phyloP scores from a whole-genome alignment of 1,140 invertebrate genomes.

The Megathymus violae region DNA sequence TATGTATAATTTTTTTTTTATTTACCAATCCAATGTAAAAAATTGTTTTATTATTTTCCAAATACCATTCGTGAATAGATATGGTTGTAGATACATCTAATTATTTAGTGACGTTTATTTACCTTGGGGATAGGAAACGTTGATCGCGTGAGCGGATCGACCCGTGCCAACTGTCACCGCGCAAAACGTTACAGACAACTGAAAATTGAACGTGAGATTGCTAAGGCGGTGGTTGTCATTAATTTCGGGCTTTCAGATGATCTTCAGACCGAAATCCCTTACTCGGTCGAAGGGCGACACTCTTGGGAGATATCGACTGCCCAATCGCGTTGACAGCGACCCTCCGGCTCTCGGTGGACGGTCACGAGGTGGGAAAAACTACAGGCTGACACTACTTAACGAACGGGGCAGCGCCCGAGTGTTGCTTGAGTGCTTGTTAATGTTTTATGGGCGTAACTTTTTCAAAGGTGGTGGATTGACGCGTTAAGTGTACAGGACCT shows the following conservation, averaged over 20 bases:
- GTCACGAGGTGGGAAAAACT: slow-evolving; percentile 78
- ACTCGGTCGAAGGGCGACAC: slow-evolving; percentile 63
- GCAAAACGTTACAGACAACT: slow-evolving; percentile 72
- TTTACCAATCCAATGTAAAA: slow-evolving; percentile 2
- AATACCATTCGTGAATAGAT: neutral
- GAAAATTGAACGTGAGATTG: slow-evolving; percentile 72
- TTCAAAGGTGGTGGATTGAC: slow-evolving; percentile 78
- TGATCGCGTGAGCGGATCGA: slow-evolving; percentile 53
- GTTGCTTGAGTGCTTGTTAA: slow-evolving; percentile 83
- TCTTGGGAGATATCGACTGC: slow-evolving; percentile 79
- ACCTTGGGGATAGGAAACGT: slow-evolving; percentile 46
- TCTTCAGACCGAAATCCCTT: slow-evolving; percentile 61
- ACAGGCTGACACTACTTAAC: slow-evolving; percentile 80
- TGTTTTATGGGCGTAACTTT: slow-evolving; percentile 83
- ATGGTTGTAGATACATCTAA: too few relatives aligned
- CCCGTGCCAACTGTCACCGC: slow-evolving; percentile 68
- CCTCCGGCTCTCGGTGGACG: slow-evolving; percentile 65
- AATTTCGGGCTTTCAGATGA: slow-evolving; percentile 79
- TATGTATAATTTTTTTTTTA: neutral
- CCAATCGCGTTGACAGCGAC: slow-evolving; percentile 79
- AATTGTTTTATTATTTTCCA: slow-evolving; percentile 1
- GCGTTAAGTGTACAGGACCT: slow-evolving; percentile 79
- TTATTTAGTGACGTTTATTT: slow-evolving; percentile 6
- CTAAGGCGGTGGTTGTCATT: slow-evolving; percentile 73
- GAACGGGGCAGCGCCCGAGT: slow-evolving; percentile 68